A percentile compares a stretch with the other conserved stretches of the same genome.
These are phyloP conservation scores for Puffinus mauretanicus DNA, from an alignment of 2,113 vertebrate species.

Conservation along the genomic window DNA sequence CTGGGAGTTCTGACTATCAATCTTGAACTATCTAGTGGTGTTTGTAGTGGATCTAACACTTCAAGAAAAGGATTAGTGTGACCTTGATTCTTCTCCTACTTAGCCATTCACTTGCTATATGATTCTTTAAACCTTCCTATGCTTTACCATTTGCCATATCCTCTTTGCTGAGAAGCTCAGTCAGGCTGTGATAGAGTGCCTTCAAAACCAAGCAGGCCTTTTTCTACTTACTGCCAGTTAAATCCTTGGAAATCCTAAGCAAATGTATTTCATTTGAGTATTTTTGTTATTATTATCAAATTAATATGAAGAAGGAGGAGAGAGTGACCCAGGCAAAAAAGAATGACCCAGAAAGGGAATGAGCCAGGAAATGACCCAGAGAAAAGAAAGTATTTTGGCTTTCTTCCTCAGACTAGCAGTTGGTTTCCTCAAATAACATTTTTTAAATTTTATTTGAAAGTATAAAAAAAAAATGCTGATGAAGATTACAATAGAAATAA, in stretches of 20 bases:
- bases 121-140: not conserved
- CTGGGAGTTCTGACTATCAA: not conserved
- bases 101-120: not conserved
- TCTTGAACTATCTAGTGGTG: not conserved
- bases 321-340: not conserved
- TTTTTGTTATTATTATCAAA: conserved; percentile 5
- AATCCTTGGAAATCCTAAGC: not conserved
- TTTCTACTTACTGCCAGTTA: not conserved
- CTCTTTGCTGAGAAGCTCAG: not conserved
- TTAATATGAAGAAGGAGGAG: not conserved
- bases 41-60: not conserved
- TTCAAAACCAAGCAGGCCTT: not conserved
- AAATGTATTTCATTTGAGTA: not conserved
- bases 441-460: not conserved
- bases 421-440: not conserved
- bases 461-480: not conserved
- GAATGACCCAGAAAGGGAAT: not conserved
- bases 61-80: not conserved
- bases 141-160: not conserved
- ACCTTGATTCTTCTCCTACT: not conserved
- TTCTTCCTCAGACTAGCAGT: not conserved
- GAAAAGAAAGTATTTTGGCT: not conserved
- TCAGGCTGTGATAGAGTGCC: not conserved
- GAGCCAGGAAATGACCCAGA: conserved; percentile 11
- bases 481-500: conserved; percentile 2